Conservation (phyloP, 53 echinoderm and acorn worm species). For the Patiria pectinifera region DNA sequence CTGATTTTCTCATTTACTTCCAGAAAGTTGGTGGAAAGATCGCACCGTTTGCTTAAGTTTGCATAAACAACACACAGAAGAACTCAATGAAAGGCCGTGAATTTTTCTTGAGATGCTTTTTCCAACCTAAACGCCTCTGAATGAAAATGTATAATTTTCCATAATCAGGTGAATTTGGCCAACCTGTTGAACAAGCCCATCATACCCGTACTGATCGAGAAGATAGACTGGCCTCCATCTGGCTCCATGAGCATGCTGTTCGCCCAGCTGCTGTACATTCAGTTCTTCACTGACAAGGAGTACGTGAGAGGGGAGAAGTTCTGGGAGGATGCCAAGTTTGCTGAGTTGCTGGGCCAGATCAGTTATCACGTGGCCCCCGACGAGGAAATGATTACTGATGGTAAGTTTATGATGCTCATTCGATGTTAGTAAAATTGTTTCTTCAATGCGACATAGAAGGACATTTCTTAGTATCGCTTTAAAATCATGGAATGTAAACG, state of each 20-base stretch:
- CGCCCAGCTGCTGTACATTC: slow-evolving; percentile 99
- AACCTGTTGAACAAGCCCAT: slow-evolving; percentile 97
- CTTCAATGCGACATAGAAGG: neutral
- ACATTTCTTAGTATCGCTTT: no score
- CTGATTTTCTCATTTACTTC: no score
- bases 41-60: no score
- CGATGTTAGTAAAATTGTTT: neutral
- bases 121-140: no score
- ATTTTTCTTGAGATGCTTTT: no score
- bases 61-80: no score
- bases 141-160: neutral
- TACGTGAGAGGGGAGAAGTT: slow-evolving; percentile 96
- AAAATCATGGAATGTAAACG: no score
- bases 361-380: slow-evolving; percentile 87
- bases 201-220: slow-evolving; percentile 93
- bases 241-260: slow-evolving; percentile 99
- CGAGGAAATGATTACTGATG: slow-evolving; percentile 81
- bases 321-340: slow-evolving; percentile 89
- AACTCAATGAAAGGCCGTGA: no score
- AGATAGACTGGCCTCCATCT: slow-evolving; percentile 86
- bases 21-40: no score
- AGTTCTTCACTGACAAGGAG: slow-evolving; percentile 85
- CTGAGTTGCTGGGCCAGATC: slow-evolving; percentile 89
- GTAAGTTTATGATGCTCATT: slow-evolving; percentile 43
- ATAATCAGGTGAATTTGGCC: slow-evolving; percentile 86